phyloP scores from a whole-genome alignment of 2,888 invertebrate species.

The Ennomos erosarius region DNA sequence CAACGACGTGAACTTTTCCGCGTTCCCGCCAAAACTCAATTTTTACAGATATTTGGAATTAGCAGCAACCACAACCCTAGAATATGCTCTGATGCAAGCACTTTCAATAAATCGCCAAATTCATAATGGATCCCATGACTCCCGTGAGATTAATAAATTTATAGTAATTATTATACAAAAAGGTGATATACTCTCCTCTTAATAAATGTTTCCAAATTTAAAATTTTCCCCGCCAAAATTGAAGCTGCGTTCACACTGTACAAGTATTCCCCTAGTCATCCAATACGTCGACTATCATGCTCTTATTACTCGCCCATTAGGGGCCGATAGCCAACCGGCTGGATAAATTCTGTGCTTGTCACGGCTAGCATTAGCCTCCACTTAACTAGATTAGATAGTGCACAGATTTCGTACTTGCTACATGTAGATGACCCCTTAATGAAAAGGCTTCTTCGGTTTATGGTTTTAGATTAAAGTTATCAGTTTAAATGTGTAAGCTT shows the following conservation, averaged over 20 bases:
- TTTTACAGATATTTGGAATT: too few species aligned
- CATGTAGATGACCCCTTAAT: conserved; percentile 16
- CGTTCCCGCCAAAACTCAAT: too few species aligned
- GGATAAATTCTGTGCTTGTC: conserved; percentile 67
- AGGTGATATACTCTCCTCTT: too few species aligned
- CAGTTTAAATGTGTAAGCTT: background rate
- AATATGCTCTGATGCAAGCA: too few species aligned
- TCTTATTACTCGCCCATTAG: conserved; percentile 72
- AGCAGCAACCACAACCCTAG: too few species aligned
- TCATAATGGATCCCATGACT: too few species aligned
- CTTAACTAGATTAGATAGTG: conserved; percentile 72
- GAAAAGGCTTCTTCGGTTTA: conserved; percentile 5
- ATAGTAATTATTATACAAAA: too few species aligned
- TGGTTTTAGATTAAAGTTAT: background rate
- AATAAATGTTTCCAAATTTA: too few species aligned
- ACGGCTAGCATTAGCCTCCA: conserved; percentile 72
- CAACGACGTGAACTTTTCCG: too few species aligned
- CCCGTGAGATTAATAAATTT: too few species aligned
- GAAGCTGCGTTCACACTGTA: conserved; percentile 3
- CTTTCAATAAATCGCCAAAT: too few species aligned
- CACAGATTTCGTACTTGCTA: conserved; percentile 41
- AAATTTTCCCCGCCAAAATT: background rate
- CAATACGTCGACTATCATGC: conserved; percentile 58
- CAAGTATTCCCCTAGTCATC: conserved; percentile 17
- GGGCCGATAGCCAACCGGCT: conserved; percentile 61